Base-by-base conservation (phyloP, 2,888 invertebrate species). In the Metopia argyrocephala region DNA sequence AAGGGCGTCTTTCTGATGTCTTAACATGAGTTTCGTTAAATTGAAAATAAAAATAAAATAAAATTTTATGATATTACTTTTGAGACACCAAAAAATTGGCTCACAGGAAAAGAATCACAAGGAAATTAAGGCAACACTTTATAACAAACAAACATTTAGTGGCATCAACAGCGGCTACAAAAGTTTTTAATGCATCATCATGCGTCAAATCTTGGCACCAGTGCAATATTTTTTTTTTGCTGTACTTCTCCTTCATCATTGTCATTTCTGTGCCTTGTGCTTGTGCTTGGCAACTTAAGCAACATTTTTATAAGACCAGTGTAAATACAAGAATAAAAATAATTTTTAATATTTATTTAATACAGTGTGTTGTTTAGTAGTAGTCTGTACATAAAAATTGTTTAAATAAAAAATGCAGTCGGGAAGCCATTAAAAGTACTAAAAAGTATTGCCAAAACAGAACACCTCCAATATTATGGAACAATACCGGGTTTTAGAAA, bases 31-130 rank as follows among this genome's bases (percentile, higher is more conserved):
- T 64, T 57, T 31, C 66, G 52, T 76, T 82, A 79, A 83, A 83
- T 82, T 83, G 79, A 83, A 83, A 82, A 82, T 78, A 80, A 82
- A 82, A 78, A 82, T 83, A 64, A 81, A 81, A 83, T 79, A 75
- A 79, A 81, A 74, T 79, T 82, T 83, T 75, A 83, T 68, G 83
- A 70, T 74, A 79, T 82, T 74, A 54, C 69, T 83, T 80, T 69
- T 69, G 61, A 50, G 76, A 83, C 83, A 81, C 83, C 73, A 80
- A 23, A 50, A 68, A 76, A 71, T 73, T 70, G 38, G 45, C 50
- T 9, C 12, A 5, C 12, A 45, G 2, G 4, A 28, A 31, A 31
- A n/a, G 28, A 31, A 56, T 20, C 57, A 23, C 52, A 54, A 54
- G 6, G 27, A 56, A 50, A 56, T 73, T 57, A 48, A 80, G 38